phyloP scores from a whole-genome alignment of 2,888 invertebrate species.

The Caradrina clavipalpis region DNA sequence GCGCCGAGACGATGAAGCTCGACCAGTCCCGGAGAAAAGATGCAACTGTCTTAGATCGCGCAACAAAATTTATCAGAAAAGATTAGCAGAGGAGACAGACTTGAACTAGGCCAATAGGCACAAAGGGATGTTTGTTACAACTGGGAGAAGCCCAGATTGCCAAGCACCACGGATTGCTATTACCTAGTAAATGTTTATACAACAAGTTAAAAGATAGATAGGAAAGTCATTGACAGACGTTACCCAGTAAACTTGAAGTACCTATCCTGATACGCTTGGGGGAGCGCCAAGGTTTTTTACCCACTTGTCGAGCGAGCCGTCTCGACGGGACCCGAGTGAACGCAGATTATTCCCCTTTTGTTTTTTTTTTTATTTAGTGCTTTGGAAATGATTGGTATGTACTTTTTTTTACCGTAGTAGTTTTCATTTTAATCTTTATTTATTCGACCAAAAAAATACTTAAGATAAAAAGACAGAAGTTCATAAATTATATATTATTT shows the following conservation, averaged over 20 bases:
- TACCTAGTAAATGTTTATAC: not conserved
- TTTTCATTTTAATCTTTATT: not conserved
- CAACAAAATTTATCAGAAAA: too few species aligned
- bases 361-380: conserved; percentile 3
- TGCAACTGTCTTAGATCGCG: too few species aligned
- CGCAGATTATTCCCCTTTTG: not conserved
- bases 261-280: conserved; percentile 6
- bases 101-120: too few species aligned
- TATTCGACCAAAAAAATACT: not conserved
- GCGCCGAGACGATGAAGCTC: too few species aligned
- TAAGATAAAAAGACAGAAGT: not conserved
- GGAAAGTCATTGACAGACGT: conserved; percentile 28
- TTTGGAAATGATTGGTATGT: not conserved
- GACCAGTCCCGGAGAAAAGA: too few species aligned
- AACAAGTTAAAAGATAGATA: conserved; percentile 9
- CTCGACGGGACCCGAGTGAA: not conserved
- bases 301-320: conserved; percentile 10
- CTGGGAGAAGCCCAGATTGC: too few species aligned
- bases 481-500: too few species aligned
- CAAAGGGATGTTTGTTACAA: too few species aligned
- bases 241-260: conserved; percentile 17
- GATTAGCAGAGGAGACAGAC: too few species aligned
- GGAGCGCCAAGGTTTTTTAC: conserved; percentile 22
- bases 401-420: too few species aligned
- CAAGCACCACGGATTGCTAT: too few species aligned